Percentiles rank a stretch among this genome's conserved stretches.
Evolutionary conservation across 35 echinoderm and acorn worm genomes (phyloP).

Genomic region (Ptychodera flava): DNA sequence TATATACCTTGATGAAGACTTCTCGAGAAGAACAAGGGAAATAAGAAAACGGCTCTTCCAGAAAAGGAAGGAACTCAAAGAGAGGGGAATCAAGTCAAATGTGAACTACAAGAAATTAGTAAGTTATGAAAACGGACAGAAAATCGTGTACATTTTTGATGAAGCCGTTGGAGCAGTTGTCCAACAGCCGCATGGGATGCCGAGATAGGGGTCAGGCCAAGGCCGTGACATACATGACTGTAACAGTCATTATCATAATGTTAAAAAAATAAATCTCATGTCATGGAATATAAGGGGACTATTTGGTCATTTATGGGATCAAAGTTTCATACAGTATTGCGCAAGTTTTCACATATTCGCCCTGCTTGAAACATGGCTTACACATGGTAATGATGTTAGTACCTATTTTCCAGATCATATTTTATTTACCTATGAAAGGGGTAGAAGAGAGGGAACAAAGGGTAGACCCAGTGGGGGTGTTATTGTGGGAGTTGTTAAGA

Average conservation of each 20-base stretch:
- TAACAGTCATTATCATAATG: not conserved
- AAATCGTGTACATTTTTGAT: not conserved
- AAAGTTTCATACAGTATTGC: not conserved
- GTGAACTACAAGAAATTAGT: not conserved
- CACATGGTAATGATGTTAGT: not conserved
- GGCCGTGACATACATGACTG: not conserved
- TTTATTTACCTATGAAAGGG: not conserved
- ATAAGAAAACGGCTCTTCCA: not conserved
- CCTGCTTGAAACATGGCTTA: not conserved
- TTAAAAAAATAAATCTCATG: not conserved
- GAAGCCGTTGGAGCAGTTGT: not conserved
- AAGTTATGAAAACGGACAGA: not conserved
- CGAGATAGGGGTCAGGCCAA: not conserved
- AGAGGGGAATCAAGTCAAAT: not conserved
- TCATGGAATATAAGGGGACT: not conserved
- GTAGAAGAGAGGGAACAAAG: not conserved
- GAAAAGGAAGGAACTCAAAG: not conserved
- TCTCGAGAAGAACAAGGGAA: not conserved
- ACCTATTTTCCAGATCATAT: not conserved
- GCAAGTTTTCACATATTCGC: not conserved
- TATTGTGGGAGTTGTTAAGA: not conserved
- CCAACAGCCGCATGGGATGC: not conserved
- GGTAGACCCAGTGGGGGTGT: not conserved
- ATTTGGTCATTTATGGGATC: not conserved
- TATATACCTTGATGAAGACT: not conserved